Base-by-base conservation (phyloP, 1,140 invertebrate genomes). In the Drosophila pallidifrons region DNA sequence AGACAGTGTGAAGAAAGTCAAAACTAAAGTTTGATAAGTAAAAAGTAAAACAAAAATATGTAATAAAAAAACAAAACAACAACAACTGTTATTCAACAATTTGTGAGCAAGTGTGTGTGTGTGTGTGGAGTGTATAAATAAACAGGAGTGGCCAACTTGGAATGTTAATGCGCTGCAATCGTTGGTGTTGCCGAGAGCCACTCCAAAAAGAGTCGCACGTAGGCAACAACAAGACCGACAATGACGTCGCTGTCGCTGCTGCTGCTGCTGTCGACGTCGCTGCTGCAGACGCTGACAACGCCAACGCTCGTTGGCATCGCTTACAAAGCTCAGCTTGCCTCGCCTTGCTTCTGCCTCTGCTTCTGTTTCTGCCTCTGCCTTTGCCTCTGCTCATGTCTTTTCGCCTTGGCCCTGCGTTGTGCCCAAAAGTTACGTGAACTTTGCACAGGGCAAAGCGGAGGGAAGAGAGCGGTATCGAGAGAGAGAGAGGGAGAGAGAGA, bases 101-200 rank as follows among this genome's bases (percentile, higher is more conserved):
- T 89, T 77, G 87, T 61, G 71, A 3, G 6, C 8, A 10, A 8
- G 35, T 64, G 35, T 63, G 60, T 45, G 57, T 65, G 55, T 65
- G 51, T 74, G 60, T 67, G 61, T 78, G 68, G 66, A 77, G 70
- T 72, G 47, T 86, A 71, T 69, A 81, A 68, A 71, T 81, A 83
- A 85, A 89, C 85, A 89, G 85, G 85, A 89, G 85, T 89, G 85
- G 85, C 85, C 81, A 89, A 89, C 60, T 71, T 85, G 85, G 85
- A 89, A 89, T 89, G 85, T 89, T 89, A 89, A 89, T 89, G 85
- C 75, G 83, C 85, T 89, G 77, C 83, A 87, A 79, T 72, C 79
- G 76, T 82, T 87, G 82, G 79, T 86, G 83, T 80, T 77, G 55
- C 73, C 67, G 68, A 74, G 43, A 86, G 71, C 57, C 81, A 82